Conservation (phyloP, 1,140 invertebrate genomes). For the Leguminivora glycinivorella region DNA sequence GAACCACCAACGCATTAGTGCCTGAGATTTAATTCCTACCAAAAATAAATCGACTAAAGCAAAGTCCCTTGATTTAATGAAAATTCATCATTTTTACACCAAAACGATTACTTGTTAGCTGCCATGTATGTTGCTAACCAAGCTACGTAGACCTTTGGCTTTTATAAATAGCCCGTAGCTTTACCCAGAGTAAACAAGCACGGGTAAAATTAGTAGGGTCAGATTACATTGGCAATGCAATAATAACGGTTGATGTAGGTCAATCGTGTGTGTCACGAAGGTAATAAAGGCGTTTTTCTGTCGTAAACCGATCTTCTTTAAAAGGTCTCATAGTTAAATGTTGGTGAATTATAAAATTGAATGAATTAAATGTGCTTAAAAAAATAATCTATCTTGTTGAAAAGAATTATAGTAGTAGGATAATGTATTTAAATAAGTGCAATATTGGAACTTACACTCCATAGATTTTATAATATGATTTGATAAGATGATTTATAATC, state of each 20-base stretch:
- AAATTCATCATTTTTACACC: background rate
- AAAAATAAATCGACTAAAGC: no score
- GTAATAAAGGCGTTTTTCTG: slow-evolving; percentile 53
- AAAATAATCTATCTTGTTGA: no score
- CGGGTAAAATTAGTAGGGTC: slow-evolving; percentile 32
- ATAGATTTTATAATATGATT: no score
- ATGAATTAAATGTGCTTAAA: no score
- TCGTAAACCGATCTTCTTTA: slow-evolving; percentile 58
- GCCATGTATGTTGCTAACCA: slow-evolving; percentile 13
- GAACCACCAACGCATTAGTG: no score
- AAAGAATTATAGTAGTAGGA: no score
- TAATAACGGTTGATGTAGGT: slow-evolving; percentile 53
- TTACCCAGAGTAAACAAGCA: slow-evolving; percentile 10
- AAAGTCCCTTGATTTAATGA: background rate
- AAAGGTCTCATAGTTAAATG: slow-evolving; percentile 49
- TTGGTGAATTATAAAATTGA: no score
- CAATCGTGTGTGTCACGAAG: slow-evolving; percentile 54
- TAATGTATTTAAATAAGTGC: no score
- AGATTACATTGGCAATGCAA: slow-evolving; percentile 38
- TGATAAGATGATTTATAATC: no score
- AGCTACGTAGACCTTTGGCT: background rate
- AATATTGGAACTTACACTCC: no score
- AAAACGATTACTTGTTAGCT: slow-evolving; percentile 16
- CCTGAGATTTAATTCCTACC: no score
- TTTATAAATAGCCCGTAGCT: slow-evolving; percentile 11